Conservation (phyloP, 2,113 vertebrate genomes). For the Myiagra hebetior region DNA sequence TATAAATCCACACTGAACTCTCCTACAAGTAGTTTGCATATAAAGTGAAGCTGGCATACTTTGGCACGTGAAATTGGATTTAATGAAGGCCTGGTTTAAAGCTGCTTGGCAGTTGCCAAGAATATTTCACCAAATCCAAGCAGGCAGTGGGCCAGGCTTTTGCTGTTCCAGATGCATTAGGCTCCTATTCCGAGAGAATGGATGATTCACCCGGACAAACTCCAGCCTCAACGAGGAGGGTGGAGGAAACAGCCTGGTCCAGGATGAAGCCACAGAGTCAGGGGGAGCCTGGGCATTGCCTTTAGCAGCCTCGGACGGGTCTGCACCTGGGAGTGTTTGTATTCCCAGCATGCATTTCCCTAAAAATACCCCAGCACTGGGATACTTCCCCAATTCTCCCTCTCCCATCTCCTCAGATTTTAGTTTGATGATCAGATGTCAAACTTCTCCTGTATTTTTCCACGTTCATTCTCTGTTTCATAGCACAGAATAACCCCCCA, state of each 20-base stretch:
- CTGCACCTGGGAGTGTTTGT: not conserved
- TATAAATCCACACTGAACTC: not conserved
- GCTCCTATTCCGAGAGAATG: not conserved
- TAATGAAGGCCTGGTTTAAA: slow-evolving; percentile 5
- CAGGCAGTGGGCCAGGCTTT: not conserved
- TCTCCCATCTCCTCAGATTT: not conserved
- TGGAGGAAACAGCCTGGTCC: not conserved
- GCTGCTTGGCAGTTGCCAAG: slow-evolving; percentile 2
- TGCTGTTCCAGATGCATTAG: not conserved
- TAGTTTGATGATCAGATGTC: not conserved
- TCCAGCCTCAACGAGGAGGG: not conserved
- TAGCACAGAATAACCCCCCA: not conserved
- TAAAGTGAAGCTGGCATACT: not conserved
- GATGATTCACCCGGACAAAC: not conserved
- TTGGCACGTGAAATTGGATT: not conserved
- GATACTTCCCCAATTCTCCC: not conserved
- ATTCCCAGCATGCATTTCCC: not conserved
- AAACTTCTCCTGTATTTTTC: not conserved
- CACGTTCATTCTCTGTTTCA: not conserved
- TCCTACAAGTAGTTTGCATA: not conserved
- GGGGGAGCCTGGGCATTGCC: not conserved
- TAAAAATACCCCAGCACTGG: not conserved
- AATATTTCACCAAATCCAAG: slow-evolving; percentile 51
- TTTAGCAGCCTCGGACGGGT: not conserved
- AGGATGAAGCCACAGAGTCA: rapidly evolving